Percentiles rank a stretch among this genome's conserved stretches.
phyloP scores from a whole-genome alignment of 37 sponge, comb jelly and placozoan species.

The Cladorhizidae sp. region DNA sequence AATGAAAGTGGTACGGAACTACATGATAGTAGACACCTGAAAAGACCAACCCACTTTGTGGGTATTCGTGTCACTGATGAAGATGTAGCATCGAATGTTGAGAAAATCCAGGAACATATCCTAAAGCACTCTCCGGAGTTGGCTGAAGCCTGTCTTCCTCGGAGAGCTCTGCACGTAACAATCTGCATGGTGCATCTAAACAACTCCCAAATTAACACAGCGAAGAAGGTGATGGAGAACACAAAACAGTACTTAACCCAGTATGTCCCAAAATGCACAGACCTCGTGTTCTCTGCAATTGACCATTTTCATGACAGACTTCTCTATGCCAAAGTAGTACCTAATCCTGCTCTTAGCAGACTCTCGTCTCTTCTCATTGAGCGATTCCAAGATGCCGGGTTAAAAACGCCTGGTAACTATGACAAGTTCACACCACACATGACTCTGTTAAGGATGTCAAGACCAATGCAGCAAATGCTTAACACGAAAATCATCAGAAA shows the following conservation, averaged over 20 bases:
- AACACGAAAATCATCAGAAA: conserved; percentile 27
- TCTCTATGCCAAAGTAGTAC: conserved; percentile 57
- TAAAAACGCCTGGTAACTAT: conserved; percentile 86
- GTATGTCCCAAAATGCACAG: conserved; percentile 47
- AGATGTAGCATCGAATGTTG: conserved; percentile 45
- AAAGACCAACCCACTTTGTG: conserved; percentile 79
- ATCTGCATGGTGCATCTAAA: conserved; percentile 78
- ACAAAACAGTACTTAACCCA: conserved; percentile 50
- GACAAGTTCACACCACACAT: conserved; percentile 82
- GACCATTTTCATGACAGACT: conserved; percentile 72
- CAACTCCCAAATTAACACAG: conserved; percentile 49
- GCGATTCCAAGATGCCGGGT: conserved; percentile 66
- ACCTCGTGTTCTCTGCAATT: conserved; percentile 62
- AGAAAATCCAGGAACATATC: conserved; percentile 52
- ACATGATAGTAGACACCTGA: neutral
- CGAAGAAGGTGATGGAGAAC: conserved; percentile 53
- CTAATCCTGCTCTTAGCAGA: conserved; percentile 53
- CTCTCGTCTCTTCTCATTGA: conserved; percentile 62
- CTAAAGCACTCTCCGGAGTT: conserved; percentile 53
- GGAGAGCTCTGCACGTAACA: conserved; percentile 81
- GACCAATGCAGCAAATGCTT: conserved; percentile 72
- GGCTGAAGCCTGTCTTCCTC: conserved; percentile 55
- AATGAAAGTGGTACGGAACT: neutral
- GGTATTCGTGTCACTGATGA: conserved; percentile 66
- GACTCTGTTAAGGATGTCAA: conserved; percentile 76